Evolutionary conservation across 1,140 invertebrate species (phyloP), one percentile per base, ranked within the genome.

Genomic region (Himalopsyche phryganea): DNA sequence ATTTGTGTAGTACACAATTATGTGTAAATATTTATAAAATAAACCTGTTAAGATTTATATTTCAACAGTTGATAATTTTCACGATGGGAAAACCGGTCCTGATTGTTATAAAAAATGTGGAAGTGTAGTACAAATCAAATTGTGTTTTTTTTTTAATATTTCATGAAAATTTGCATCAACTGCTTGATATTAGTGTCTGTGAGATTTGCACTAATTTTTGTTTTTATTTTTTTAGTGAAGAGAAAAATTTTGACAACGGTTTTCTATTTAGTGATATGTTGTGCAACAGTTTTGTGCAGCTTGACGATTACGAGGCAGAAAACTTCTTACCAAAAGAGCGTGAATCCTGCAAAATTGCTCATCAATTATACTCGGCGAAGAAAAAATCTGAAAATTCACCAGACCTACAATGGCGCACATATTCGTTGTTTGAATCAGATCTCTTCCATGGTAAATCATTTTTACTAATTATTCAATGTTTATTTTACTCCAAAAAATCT

Each of bases 381-480:
- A 46, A 58, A 14, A 20, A 32, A 48, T 45, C 48, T 28, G 17
- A 10, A 41, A 7, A 23, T 6, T 10, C 40, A 52, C 50, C 13
- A 9, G 51, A 58, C 28, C 1, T 46, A 5, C 10, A 54, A 19
- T 81, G 78, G 74, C 77, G 68, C 42, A 66, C 67, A 19, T 76
- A 69, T 65, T 66, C 73, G 32, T 66, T 75, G 50, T 81, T 81
- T 65, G 76, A 81, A 60, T 67, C 70, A 17, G 61, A 67, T 41
- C 50, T 73, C 13, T 64, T 66, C 32, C 35, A 66, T 13, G 69
- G 71, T 70, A 58, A 65, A 46, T 45, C 18, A 49, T 36, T 36
- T 63, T 55, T 38, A 6, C 41, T 35, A 50, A 53, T 18, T 20
- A 49, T 41, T 33, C 58, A 53, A 46, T 35, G 50, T 38, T 40